Percentiles rank a stretch among this genome's conserved stretches.
These are phyloP conservation scores for Callyntrura sp. DNA, from an alignment of 2,888 invertebrate genomes.

Conservation along the genomic window DNA sequence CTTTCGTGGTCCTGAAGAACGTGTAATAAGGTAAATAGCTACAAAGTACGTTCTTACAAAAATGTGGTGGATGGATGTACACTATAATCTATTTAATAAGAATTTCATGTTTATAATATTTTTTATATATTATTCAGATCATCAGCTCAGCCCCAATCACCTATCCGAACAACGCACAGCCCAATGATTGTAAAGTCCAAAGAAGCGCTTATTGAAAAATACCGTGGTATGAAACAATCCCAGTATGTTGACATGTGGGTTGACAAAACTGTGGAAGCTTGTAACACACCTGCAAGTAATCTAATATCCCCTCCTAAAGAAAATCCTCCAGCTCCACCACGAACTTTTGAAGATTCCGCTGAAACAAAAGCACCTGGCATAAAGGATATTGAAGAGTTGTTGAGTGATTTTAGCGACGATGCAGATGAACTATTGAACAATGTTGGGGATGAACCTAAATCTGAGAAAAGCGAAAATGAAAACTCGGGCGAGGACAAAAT, in stretches of 20 bases:
- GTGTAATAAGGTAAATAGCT: constrained; percentile 53
- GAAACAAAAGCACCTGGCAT: constrained; percentile 56
- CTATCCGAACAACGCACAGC: constrained; percentile 50
- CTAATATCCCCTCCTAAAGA: constrained; percentile 55
- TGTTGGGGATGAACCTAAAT: constrained; percentile 66
- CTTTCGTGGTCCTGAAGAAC: constrained; percentile 50
- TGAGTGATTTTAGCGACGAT: constrained; percentile 84
- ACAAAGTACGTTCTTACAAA: not conserved
- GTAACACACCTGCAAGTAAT: constrained; percentile 47
- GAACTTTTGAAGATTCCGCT: constrained; percentile 60
- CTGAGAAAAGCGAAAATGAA: constrained; percentile 73
- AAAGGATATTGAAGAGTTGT: constrained; percentile 67
- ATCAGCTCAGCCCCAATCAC: constrained; percentile 39
- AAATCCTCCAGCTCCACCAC: constrained; percentile 14
- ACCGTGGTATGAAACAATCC: constrained; percentile 81
- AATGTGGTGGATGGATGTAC: no score
- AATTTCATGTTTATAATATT: no score
- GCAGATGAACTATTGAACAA: constrained; percentile 81
- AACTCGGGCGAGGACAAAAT: no score
- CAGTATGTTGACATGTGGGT: constrained; percentile 83
- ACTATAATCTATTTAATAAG: no score
- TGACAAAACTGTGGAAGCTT: constrained; percentile 82
- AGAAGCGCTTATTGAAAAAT: constrained; percentile 82
- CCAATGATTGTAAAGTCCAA: constrained; percentile 82
- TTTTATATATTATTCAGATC: constrained; percentile 44